A percentile compares a stretch with the other conserved stretches of the same genome.
Conservation (phyloP, 1,140 invertebrate genomes). For the Danaus plexippus region DNA sequence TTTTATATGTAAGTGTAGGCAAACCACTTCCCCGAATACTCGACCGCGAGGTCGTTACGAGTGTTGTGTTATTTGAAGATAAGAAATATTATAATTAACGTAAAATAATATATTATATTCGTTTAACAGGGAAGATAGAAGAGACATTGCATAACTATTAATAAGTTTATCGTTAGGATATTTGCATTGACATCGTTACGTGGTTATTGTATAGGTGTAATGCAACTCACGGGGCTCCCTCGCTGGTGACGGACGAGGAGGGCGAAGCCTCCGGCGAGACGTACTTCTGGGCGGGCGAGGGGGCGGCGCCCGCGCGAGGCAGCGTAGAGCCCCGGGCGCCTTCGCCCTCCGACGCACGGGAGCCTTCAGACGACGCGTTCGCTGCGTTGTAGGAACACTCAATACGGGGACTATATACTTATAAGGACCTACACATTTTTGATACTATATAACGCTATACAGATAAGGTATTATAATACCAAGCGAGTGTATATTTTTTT, state of each 20-base stretch:
- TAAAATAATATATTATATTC: too few species aligned
- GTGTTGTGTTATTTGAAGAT: too few species aligned
- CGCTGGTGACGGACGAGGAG: slow-evolving; percentile 68
- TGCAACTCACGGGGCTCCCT: slow-evolving; percentile 69
- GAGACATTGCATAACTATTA: too few species aligned
- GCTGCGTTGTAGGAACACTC: slow-evolving; percentile 65
- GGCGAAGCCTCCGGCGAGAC: slow-evolving; percentile 62
- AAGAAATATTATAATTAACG: too few species aligned
- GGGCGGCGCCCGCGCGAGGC: slow-evolving; percentile 48
- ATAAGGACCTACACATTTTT: not conserved
- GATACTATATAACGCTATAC: not conserved
- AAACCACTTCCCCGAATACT: too few species aligned
- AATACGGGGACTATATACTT: slow-evolving; percentile 32
- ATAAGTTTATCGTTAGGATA: too few species aligned
- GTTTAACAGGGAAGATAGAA: too few species aligned
- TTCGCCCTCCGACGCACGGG: slow-evolving; percentile 64
- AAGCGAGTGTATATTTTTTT: too few species aligned
- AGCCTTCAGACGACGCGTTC: slow-evolving; percentile 68
- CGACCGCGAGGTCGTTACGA: too few species aligned
- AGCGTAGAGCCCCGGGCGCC: slow-evolving; percentile 76
- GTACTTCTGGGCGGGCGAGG: slow-evolving; percentile 53
- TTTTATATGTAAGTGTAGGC: too few species aligned
- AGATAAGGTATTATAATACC: not conserved
- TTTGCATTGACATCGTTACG: too few species aligned
- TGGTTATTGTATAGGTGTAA: not conserved